phyloP scores from a whole-genome alignment of 2,888 invertebrate genomes.

The Cephonodes hylas region DNA sequence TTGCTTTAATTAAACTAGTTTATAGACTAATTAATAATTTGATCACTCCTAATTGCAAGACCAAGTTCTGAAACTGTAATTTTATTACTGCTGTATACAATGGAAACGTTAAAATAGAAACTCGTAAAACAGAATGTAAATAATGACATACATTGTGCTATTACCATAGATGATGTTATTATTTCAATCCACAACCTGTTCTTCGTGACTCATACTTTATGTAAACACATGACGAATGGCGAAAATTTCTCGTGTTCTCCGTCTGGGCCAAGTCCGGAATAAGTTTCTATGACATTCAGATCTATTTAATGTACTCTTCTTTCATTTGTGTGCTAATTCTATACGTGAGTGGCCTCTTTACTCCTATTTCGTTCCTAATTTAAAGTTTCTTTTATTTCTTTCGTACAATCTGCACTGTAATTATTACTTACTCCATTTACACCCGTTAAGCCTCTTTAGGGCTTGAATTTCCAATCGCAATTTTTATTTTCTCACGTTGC shows the following conservation, averaged over 20 bases:
- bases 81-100: too few relatives aligned
- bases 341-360: neutral
- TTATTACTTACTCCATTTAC: neutral
- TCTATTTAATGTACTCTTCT: neutral
- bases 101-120: neutral
- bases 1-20: too few relatives aligned
- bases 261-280: conserved; percentile 35
- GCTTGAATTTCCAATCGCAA: neutral
- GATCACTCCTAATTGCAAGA: too few relatives aligned
- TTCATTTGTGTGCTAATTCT: neutral
- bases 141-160: neutral
- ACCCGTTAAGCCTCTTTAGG: neutral
- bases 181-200: conserved; percentile 19
- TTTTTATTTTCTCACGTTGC: neutral
- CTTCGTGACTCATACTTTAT: conserved; percentile 41
- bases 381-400: neutral
- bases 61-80: too few relatives aligned
- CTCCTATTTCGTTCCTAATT: neutral
- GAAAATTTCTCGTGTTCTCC: conserved; percentile 31
- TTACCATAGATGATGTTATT: conserved; percentile 26
- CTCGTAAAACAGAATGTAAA: neutral
- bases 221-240: conserved; percentile 51
- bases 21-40: too few relatives aligned
- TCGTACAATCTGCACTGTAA: neutral
- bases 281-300: neutral